phyloP scores from a whole-genome alignment of 2,797 vertebrate genomes.

The Acipenser transmontanus region DNA sequence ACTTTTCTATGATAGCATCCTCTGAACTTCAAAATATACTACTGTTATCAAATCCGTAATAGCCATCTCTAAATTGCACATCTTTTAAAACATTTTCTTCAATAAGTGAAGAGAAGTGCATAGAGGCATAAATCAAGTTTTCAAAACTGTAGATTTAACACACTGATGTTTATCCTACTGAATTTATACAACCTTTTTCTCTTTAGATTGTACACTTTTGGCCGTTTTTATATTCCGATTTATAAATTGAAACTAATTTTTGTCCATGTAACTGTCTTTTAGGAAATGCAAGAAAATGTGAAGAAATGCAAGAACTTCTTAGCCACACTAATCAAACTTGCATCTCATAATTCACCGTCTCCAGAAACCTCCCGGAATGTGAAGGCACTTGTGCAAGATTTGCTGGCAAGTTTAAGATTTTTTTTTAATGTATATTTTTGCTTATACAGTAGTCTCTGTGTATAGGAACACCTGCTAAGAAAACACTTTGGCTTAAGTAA shows the following conservation, averaged over 20 bases:
- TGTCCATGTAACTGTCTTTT: constrained; percentile 17
- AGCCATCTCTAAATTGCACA: too few relatives aligned
- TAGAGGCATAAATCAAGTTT: too few relatives aligned
- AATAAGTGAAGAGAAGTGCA: too few relatives aligned
- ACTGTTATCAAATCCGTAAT: too few relatives aligned
- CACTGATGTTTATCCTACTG: background rate
- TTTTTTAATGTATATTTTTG: too few relatives aligned
- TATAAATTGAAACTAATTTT: constrained; percentile 7
- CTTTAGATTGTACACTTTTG: background rate
- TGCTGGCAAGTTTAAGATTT: constrained; percentile 62
- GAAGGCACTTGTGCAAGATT: constrained; percentile 77
- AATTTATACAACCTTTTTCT: background rate
- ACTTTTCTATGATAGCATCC: too few relatives aligned
- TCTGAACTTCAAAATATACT: too few relatives aligned
- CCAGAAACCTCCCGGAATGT: constrained; percentile 80
- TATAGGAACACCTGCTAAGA: too few relatives aligned
- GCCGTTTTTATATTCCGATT: background rate
- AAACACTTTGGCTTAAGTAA: too few relatives aligned
- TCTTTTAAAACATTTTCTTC: too few relatives aligned
- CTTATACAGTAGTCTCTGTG: too few relatives aligned
- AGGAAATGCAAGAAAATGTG: constrained; percentile 88
- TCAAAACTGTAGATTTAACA: background rate
- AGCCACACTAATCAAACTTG: constrained; percentile 80
- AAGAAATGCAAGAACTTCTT: constrained; percentile 87
- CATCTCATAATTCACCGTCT: constrained; percentile 77